phyloP scores from a whole-genome alignment of 1,140 invertebrate species.

The Apis cerana region DNA sequence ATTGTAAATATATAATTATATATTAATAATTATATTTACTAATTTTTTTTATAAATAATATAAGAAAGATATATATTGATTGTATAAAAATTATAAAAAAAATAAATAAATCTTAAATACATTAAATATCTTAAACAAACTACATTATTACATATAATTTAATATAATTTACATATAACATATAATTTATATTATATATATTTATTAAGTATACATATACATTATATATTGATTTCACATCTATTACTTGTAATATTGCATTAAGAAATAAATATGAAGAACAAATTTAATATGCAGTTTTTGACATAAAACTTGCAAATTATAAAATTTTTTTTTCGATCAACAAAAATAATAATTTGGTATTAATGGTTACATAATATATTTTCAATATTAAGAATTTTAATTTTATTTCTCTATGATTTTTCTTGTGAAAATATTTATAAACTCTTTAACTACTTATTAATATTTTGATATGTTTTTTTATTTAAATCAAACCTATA shows the following conservation, averaged over 20 bases:
- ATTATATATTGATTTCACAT: too few relatives aligned
- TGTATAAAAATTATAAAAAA: background rate
- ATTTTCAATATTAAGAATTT: background rate
- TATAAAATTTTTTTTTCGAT: too few relatives aligned
- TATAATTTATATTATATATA: too few relatives aligned
- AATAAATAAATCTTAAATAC: background rate
- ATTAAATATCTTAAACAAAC: background rate
- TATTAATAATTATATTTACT: too few relatives aligned
- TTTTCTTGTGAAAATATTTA: constrained; percentile 27
- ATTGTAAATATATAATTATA: background rate
- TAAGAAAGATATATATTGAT: constrained; percentile 2
- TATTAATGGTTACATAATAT: too few relatives aligned
- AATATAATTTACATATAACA: too few relatives aligned
- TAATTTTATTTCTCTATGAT: constrained; percentile 45
- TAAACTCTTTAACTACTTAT: constrained; percentile 53
- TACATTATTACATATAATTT: background rate
- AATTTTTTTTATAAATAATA: background rate
- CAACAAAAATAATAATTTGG: too few relatives aligned
- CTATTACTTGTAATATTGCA: too few relatives aligned
- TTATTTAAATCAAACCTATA: constrained; percentile 37
- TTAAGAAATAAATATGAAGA: too few relatives aligned
- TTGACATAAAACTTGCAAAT: too few relatives aligned
- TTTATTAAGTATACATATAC: background rate
- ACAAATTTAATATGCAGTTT: too few relatives aligned
- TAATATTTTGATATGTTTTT: constrained; percentile 38